These are phyloP conservation scores for Siniperca chuatsi DNA, from an alignment of 2,113 vertebrate species.

Conservation along the genomic window DNA sequence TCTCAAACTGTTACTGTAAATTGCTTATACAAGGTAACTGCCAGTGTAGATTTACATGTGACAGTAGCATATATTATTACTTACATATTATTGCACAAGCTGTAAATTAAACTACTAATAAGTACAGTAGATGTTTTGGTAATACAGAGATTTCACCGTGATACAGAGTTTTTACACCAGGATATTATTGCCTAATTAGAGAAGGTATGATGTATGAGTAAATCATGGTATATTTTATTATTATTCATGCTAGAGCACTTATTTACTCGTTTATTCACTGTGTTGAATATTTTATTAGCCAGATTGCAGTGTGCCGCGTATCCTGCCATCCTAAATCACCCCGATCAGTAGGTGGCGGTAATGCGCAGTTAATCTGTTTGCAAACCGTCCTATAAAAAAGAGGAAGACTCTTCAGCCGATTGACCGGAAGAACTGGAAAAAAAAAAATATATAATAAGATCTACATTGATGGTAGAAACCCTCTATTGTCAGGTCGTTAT, in stretches of 20 bases:
- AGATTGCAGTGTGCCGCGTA: not conserved
- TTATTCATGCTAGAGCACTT: not conserved
- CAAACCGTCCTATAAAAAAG: not conserved
- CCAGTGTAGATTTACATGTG: not conserved
- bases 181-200: not conserved
- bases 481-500: not conserved
- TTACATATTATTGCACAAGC: not conserved
- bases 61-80: not conserved
- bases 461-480: not conserved
- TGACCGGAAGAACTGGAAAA: not conserved
- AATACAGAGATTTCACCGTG: not conserved
- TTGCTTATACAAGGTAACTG: not conserved
- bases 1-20: not conserved
- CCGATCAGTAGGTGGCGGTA: slow-evolving; percentile 17
- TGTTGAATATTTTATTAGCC: not conserved
- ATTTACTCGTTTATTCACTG: not conserved
- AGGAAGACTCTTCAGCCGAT: not conserved
- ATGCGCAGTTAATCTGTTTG: not conserved
- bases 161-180: not conserved
- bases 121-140: not conserved
- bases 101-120: not conserved
- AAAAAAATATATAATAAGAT: too few relatives aligned
- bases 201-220: not conserved
- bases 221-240: not conserved
- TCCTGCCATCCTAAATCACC: not conserved